A percentile compares a stretch with the other conserved stretches of the same genome.
Conservation (phyloP, 2,797 vertebrate genomes). For the Sebastes itinus region DNA sequence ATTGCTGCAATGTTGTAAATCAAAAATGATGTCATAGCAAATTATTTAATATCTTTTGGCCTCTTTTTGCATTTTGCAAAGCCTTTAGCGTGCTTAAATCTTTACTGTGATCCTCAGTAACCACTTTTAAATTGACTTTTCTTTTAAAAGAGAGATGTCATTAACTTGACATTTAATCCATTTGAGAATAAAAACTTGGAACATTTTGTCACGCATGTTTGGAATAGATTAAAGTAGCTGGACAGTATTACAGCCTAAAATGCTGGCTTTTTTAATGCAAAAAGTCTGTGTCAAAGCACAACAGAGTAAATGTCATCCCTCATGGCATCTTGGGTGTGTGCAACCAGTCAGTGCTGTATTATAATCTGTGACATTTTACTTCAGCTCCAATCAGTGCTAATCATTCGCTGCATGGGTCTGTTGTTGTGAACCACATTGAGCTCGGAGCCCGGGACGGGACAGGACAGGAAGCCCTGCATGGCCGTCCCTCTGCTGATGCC, state of each 20-base stretch:
- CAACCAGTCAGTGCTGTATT: neutral
- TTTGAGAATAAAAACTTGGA: neutral
- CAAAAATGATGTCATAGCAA: slow-evolving; percentile 37
- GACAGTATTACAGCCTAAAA: neutral
- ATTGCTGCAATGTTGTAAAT: slow-evolving; percentile 42
- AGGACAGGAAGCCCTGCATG: neutral
- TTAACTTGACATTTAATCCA: neutral
- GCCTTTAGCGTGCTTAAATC: neutral
- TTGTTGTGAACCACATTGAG: slow-evolving; percentile 14
- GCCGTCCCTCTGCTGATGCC: slow-evolving; percentile 37
- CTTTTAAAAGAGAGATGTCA: neutral
- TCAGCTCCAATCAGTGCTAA: neutral
- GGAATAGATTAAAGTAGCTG: neutral
- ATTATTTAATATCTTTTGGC: slow-evolving; percentile 20
- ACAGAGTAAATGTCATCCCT: neutral
- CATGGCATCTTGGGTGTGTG: neutral
- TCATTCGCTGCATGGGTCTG: neutral
- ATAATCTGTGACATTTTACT: neutral
- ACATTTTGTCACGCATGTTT: neutral
- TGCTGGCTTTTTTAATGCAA: neutral
- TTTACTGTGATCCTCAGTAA: neutral
- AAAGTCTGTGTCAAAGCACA: neutral
- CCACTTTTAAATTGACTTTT: neutral
- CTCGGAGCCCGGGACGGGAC: slow-evolving; percentile 4
- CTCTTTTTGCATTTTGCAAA: slow-evolving; percentile 20